A percentile compares a stretch with the other conserved stretches of the same genome.
Conservation (phyloP, 2,888 invertebrate species). For the Temnothorax rugatulus region DNA sequence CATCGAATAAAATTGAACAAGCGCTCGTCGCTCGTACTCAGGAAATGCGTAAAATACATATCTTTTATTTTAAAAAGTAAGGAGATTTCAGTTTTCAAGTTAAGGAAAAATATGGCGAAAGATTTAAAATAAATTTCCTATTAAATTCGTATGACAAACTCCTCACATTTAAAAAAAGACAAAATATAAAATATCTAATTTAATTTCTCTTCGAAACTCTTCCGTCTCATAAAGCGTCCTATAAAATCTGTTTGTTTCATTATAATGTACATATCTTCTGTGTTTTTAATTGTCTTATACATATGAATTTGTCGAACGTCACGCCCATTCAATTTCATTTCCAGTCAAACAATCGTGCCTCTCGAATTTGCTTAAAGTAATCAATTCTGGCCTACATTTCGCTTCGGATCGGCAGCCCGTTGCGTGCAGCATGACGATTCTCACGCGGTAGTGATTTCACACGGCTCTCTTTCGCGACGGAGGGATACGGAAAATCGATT, state of each 20-base stretch:
- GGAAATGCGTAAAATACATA: not conserved
- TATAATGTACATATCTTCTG: not conserved
- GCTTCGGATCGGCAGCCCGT: not conserved
- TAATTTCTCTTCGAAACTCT: not conserved
- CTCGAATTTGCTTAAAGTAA: conserved; percentile 22
- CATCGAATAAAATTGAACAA: conserved; percentile 16
- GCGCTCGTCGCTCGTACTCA: not conserved
- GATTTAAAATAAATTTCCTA: no score
- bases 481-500: conserved; percentile 49
- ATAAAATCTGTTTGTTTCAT: not conserved
- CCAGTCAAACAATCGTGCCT: not conserved
- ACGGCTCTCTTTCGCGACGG: conserved; percentile 8
- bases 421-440: conserved; percentile 39
- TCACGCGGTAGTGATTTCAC: conserved; percentile 37
- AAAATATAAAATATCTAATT: not conserved
- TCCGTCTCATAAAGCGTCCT: not conserved
- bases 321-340: not conserved
- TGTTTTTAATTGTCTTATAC: not conserved
- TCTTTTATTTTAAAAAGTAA: not conserved
- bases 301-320: not conserved
- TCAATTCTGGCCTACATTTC: conserved; percentile 15
- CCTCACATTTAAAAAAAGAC: no score
- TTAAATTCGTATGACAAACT: no score
- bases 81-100: not conserved
- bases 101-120: not conserved